phyloP scores from a whole-genome alignment of 2,113 vertebrate genomes.

The Acanthochromis polyacanthus region DNA sequence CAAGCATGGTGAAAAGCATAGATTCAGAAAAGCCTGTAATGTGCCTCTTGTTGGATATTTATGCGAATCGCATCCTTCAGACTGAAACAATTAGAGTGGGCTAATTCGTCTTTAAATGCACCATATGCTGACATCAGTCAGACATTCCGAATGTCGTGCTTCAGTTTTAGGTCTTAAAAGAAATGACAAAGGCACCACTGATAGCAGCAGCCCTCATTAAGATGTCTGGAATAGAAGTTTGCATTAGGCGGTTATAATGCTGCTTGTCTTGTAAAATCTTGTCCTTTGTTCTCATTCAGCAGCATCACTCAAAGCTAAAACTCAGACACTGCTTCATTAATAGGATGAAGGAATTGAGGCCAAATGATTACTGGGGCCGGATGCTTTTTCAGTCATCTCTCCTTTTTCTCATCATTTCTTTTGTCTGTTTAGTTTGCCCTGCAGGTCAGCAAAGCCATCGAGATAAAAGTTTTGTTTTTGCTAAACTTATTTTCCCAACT shows the following conservation, averaged over 20 bases:
- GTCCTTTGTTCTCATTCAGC: conserved; percentile 42
- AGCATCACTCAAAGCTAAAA: conserved; percentile 21
- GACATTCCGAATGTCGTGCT: not conserved
- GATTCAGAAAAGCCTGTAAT: too few relatives aligned
- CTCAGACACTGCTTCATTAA: not conserved
- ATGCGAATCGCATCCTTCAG: not conserved
- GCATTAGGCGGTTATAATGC: conserved; percentile 10
- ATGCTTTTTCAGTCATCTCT: not conserved
- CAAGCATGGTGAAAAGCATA: too few relatives aligned
- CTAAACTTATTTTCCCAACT: not conserved
- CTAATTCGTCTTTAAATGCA: not conserved
- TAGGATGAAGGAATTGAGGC: conserved; percentile 12
- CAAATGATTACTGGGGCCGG: conserved; percentile 3
- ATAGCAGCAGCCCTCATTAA: conserved; percentile 21
- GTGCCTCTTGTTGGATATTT: not conserved
- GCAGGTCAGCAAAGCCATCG: not conserved
- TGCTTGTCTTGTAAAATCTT: conserved; percentile 27
- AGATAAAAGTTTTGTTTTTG: not conserved
- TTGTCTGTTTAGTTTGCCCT: not conserved
- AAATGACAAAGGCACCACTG: not conserved
- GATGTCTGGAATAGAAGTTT: conserved; percentile 4
- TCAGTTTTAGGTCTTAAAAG: not conserved
- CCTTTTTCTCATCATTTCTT: not conserved
- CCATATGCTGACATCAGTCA: conserved; percentile 10
- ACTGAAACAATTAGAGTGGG: not conserved